Base-by-base conservation (phyloP, 2,888 invertebrate species). In the Smittia aterrima region DNA sequence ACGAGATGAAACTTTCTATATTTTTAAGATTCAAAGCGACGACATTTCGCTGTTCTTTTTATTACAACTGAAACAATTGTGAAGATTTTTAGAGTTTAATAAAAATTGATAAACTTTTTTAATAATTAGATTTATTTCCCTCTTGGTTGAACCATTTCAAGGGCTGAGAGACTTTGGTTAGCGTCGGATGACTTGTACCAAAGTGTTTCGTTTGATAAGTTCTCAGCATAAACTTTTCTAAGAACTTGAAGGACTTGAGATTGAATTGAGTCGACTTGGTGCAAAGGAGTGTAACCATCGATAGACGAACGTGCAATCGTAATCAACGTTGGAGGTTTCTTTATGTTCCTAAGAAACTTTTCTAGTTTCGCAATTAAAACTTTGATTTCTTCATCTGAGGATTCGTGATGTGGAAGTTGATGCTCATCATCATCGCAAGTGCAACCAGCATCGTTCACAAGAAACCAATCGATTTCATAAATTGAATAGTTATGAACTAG, bases 231-330 rank as follows among this genome's bases (percentile, higher is more conserved):
- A 4, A 82, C 79, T 4, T 80, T 79, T 71, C 83, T 84, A 41
- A 92, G 81, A 75, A 87, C 83, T 73, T 86, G 81, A 66, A 92
- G 78, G 4, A 92, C 90, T 47, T 85, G 83, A 9, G 86, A 84
- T 81, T 95, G 92, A 76, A 96, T 94, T 64, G 84, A 83, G 75
- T 93, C 91, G 38, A 96, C 95, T 82, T 92, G 91, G 79, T 92
- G 87, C 18, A 87, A 83, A 0, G 96, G 96, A 78, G 95, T 95
- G 80, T 96, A 96, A 77, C 94, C 95, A 79, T 96, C 96, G 54
- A 89, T 88, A 67, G 92, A 90, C 0, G 95, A 96, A 78, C 95
- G 86, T 0, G 95, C 90, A 66, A 96, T 87, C 0, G 95, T 95
- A 58, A 95, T 85, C 25, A 92, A 81, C 0, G 89, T 89, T 1